Evolutionary conservation across 2,113 vertebrate genomes (phyloP), one percentile per base, ranked within the genome.

Genomic region (Ceyx cyanopectus): DNA sequence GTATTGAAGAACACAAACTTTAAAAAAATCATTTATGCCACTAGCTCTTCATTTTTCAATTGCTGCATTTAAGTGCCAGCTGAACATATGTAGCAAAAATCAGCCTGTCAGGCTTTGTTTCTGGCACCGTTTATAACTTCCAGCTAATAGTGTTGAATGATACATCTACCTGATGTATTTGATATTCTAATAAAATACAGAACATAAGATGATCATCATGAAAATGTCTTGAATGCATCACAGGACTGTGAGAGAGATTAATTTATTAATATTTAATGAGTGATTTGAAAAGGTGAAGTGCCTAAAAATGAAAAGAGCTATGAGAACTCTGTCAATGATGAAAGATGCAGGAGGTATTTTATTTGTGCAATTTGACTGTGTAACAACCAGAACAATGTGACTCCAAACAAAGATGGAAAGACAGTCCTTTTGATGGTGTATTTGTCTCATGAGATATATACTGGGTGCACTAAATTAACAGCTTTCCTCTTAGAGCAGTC

Each of bases 201-300:
- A 92, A 80, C 75, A 91, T 70, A 92, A 89, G 85, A 87, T 1
- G 5, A 92, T 93, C 92, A 92, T 83, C 87, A 85, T 77, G 84
- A 89, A 96, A 95, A 92, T 93, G 72, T 91, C 94, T 95, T 82
- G 74, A 85, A 87, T 89, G 89, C 61, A 1, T 96, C 94, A 87
- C 57, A 83, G 62, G 69, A 89, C 57, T 67, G 34, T 91, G 89
- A 91, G 91, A 91, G 53, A 79, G 72, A 93, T 95, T 93, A 82
- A 94, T 93, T 92, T 89, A 95, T 96, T 96, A 96, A 94, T 96
- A 92, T 92, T 95, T 95, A 95, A 95, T 92, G 92, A 95, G 43
- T 81, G 65, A 93, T 94, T 94, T 83, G 60, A 94, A 95, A 96
- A 96, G 89, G 92, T 93, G 94, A 94, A 92, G 87, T 89, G 79